Percentiles rank a stretch among this genome's conserved stretches.
Conservation (phyloP, 2,888 invertebrate genomes). For the Eristalinus aeneus region DNA sequence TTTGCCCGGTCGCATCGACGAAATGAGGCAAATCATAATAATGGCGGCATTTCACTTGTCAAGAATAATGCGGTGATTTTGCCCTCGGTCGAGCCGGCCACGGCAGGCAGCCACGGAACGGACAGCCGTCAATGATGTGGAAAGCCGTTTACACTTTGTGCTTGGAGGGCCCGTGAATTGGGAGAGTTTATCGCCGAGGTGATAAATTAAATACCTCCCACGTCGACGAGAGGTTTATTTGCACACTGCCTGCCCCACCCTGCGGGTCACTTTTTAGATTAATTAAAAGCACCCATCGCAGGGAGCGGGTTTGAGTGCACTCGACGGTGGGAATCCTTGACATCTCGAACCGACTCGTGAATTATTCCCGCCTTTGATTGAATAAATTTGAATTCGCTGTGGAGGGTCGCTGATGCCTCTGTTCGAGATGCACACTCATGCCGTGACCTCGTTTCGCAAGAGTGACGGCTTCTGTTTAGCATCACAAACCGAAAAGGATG, state of each 20-base stretch:
- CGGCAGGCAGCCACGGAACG: not conserved
- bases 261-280: not conserved
- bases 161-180: not conserved
- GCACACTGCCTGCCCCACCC: not conserved
- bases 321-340: not conserved
- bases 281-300: not conserved
- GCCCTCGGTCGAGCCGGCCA: not conserved
- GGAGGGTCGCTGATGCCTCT: not conserved
- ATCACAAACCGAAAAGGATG: not conserved
- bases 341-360: not conserved
- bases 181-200: not conserved
- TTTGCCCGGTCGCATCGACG: constrained; percentile 1
- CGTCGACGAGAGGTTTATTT: not conserved
- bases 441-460: constrained; percentile 14
- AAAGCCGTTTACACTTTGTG: not conserved
- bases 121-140: not conserved
- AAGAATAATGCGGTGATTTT: constrained; percentile 31
- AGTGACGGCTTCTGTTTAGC: not conserved
- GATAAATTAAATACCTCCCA: not conserved
- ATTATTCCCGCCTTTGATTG: constrained; percentile 16
- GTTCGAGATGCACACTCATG: not conserved
- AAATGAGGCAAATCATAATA: constrained; percentile 1
- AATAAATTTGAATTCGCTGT: constrained; percentile 55
- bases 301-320: not conserved
- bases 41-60: not conserved